Percentiles rank a stretch among this genome's conserved stretches.
These are phyloP conservation scores for Macaria notata DNA, from an alignment of 2,888 invertebrate genomes.

Conservation along the genomic window DNA sequence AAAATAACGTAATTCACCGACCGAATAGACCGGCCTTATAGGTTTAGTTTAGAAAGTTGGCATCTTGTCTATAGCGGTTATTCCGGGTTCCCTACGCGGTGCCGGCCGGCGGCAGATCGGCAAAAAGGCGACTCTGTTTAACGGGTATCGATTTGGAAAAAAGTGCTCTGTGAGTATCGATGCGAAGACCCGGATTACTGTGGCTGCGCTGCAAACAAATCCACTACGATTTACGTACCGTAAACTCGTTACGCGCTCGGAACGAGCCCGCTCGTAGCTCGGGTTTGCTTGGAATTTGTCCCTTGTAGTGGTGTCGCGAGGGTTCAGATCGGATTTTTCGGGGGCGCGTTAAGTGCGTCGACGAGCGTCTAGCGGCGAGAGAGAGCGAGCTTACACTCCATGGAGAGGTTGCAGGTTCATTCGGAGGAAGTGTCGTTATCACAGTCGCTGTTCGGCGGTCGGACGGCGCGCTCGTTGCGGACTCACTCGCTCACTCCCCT, in stretches of 20 bases:
- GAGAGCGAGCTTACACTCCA: constrained; percentile 71
- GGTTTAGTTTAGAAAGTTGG: constrained; percentile 80
- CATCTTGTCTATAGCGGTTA: constrained; percentile 77
- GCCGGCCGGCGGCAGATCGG: constrained; percentile 51
- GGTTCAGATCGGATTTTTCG: constrained; percentile 49
- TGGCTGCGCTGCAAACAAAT: constrained; percentile 73
- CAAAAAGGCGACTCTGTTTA: constrained; percentile 75
- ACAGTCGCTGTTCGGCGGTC: constrained; percentile 78
- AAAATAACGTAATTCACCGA: constrained; percentile 73
- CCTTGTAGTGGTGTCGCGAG: constrained; percentile 51
- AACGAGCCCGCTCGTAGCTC: constrained; percentile 51
- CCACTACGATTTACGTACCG: constrained; percentile 80
- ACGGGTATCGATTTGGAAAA: constrained; percentile 67
- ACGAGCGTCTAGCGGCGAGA: constrained; percentile 50
- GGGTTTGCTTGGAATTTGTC: constrained; percentile 53
- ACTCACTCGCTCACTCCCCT: constrained; percentile 40
- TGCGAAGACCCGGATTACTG: constrained; percentile 72
- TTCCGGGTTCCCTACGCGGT: constrained; percentile 70
- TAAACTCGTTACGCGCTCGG: constrained; percentile 78
- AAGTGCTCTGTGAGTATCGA: constrained; percentile 62
- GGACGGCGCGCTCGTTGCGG: constrained; percentile 65
- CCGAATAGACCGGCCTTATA: constrained; percentile 60
- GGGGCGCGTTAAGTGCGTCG: constrained; percentile 53
- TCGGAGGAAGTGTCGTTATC: constrained; percentile 76
- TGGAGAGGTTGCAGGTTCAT: constrained; percentile 72